phyloP scores from a whole-genome alignment of 1,140 invertebrate species.

The Mycetomoellerius zeteki region DNA sequence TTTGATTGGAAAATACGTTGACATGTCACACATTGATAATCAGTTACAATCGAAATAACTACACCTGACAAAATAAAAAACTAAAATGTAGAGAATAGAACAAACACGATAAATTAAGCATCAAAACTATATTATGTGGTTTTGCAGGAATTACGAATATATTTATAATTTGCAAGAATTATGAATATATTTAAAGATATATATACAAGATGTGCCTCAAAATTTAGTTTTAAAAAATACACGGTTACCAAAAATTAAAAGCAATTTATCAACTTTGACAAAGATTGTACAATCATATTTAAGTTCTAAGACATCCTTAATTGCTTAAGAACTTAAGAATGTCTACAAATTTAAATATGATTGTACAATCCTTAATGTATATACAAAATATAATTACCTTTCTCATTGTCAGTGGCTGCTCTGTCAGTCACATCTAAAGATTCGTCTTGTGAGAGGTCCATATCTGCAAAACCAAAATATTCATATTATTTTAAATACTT shows the following conservation, averaged over 20 bases:
- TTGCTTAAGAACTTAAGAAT: too few relatives aligned
- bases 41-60: constrained; percentile 81
- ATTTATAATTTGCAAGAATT: not conserved
- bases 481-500: constrained; percentile 2
- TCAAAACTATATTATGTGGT: not conserved
- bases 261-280: not conserved
- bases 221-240: constrained; percentile 11
- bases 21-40: constrained; percentile 85
- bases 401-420: constrained; percentile 34
- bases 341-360: too few relatives aligned
- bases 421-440: constrained; percentile 51
- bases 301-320: not conserved
- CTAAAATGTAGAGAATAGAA: constrained; percentile 30
- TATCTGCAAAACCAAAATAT: constrained; percentile 60
- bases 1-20: constrained; percentile 83
- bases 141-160: not conserved
- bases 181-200: constrained; percentile 14
- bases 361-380: not conserved
- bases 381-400: constrained; percentile 41
- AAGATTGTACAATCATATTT: constrained; percentile 1
- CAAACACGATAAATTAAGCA: not conserved
- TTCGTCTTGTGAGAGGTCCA: constrained; percentile 23
- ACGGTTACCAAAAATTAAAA: not conserved
- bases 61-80: constrained; percentile 72
- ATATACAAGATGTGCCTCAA: not conserved